Conservation (phyloP, 2,797 vertebrate genomes). For the Poeciliopsis infans region DNA sequence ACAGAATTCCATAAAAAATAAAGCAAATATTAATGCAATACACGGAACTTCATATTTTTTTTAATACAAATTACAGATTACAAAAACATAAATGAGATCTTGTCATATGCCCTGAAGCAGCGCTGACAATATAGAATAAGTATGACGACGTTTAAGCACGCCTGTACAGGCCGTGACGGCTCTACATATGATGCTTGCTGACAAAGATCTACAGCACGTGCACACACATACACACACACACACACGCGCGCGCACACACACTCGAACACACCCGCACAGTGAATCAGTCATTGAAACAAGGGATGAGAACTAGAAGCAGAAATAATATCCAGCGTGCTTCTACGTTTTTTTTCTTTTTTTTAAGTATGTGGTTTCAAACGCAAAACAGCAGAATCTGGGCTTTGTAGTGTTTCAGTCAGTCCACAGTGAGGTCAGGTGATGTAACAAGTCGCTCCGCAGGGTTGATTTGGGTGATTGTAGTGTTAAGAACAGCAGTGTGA, state of each 20-base stretch:
- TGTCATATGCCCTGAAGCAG: slow-evolving; percentile 70
- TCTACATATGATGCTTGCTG: slow-evolving; percentile 34
- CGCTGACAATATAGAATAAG: slow-evolving; percentile 64
- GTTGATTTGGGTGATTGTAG: slow-evolving; percentile 55
- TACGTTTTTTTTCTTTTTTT: slow-evolving; percentile 35
- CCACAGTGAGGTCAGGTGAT: slow-evolving; percentile 69
- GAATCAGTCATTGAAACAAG: slow-evolving; percentile 52
- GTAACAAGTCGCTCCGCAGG: slow-evolving; percentile 56
- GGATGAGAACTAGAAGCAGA: slow-evolving; percentile 61
- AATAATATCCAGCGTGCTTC: slow-evolving; percentile 77
- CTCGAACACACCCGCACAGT: slow-evolving; percentile 19
- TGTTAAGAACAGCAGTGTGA: slow-evolving; percentile 37
- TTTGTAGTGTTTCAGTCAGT: slow-evolving; percentile 57
- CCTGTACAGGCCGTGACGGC: slow-evolving; percentile 61
- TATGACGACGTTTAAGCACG: slow-evolving; percentile 60
- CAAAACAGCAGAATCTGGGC: slow-evolving; percentile 49
- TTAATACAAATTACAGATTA: slow-evolving; percentile 83
- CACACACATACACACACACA: slow-evolving; percentile 2
- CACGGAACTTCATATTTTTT: slow-evolving; percentile 61
- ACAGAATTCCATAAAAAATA: slow-evolving; percentile 79
- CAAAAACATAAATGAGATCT: slow-evolving; percentile 79
- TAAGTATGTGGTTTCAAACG: slow-evolving; percentile 46
- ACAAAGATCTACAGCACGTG: slow-evolving; percentile 46
- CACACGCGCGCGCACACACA: slow-evolving; percentile 14
- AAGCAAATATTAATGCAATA: slow-evolving; percentile 79